These are phyloP conservation scores for Beris morrisii DNA, from an alignment of 2,888 invertebrate genomes.

Conservation along the genomic window DNA sequence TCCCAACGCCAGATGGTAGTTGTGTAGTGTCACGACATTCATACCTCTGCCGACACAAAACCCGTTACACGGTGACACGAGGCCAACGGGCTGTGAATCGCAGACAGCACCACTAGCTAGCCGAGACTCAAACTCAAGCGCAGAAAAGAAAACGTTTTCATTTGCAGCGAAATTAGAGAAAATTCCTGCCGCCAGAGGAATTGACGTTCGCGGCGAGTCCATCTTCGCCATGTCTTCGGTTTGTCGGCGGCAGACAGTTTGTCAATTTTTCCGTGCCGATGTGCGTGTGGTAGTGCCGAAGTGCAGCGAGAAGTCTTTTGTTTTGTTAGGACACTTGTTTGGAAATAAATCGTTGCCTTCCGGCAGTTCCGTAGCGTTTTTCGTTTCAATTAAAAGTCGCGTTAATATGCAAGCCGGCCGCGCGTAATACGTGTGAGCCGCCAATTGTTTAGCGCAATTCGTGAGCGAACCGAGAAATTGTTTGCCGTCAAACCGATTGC, in stretches of 20 bases:
- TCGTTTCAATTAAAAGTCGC: constrained; percentile 13
- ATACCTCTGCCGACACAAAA: too few relatives aligned
- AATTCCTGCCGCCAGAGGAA: too few relatives aligned
- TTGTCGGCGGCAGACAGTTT: constrained; percentile 4
- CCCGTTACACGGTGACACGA: too few relatives aligned
- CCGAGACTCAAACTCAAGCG: too few relatives aligned
- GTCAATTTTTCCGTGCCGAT: constrained; percentile 14
- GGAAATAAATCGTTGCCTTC: constrained; percentile 18
- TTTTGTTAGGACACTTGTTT: constrained; percentile 33
- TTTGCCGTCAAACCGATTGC: constrained; percentile 16
- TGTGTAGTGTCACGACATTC: too few relatives aligned
- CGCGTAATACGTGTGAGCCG: neutral
- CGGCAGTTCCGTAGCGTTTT: constrained; percentile 15
- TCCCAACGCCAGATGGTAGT: too few relatives aligned
- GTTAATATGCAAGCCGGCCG: constrained; percentile 12
- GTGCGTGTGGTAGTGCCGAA: constrained; percentile 6
- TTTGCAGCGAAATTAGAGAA: too few relatives aligned
- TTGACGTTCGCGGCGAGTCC: too few relatives aligned
- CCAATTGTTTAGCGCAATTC: constrained; percentile 16
- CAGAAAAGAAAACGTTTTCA: too few relatives aligned
- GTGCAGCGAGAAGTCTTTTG: constrained; percentile 30
- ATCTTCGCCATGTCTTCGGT: too few relatives aligned
- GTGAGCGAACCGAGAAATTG: neutral
- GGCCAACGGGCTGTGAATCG: too few relatives aligned
- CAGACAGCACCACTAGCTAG: too few relatives aligned